These are phyloP conservation scores for Phataginus tetradactyla DNA, from an alignment of 2,797 vertebrate species.

Conservation along the genomic window DNA sequence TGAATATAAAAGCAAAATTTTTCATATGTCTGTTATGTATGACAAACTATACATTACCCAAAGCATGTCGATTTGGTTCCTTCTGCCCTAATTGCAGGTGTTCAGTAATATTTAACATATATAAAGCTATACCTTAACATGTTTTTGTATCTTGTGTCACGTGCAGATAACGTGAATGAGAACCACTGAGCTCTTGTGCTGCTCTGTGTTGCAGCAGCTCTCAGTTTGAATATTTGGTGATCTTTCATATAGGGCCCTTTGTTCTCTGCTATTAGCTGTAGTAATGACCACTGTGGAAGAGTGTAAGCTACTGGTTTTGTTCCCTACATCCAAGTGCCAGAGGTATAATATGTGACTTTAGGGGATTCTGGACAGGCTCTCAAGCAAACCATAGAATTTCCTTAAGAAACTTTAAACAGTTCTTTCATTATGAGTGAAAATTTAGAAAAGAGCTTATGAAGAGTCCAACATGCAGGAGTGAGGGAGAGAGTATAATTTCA, in stretches of 20 bases:
- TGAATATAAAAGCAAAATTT: background rate
- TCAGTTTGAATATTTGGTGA: background rate
- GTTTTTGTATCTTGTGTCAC: background rate
- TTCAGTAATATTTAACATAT: background rate
- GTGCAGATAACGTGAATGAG: background rate
- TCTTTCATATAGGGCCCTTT: background rate
- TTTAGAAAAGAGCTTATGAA: background rate
- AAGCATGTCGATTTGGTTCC: background rate
- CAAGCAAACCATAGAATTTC: background rate
- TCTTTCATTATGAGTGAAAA: background rate
- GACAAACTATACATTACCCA: background rate
- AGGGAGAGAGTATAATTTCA: too few relatives aligned
- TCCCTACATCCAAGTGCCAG: background rate
- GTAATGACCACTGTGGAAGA: background rate
- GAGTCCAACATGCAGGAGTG: background rate
- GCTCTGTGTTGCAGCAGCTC: background rate
- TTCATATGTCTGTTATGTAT: background rate
- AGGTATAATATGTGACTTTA: background rate
- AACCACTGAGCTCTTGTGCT: background rate
- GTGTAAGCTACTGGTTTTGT: background rate
- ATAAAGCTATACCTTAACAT: background rate
- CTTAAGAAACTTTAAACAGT: background rate
- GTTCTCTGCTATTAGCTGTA: background rate
- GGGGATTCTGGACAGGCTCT: background rate
- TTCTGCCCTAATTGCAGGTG: background rate